Evolutionary conservation across 2,113 vertebrate species (phyloP).

Genomic region (Erpornis zantholeuca): DNA sequence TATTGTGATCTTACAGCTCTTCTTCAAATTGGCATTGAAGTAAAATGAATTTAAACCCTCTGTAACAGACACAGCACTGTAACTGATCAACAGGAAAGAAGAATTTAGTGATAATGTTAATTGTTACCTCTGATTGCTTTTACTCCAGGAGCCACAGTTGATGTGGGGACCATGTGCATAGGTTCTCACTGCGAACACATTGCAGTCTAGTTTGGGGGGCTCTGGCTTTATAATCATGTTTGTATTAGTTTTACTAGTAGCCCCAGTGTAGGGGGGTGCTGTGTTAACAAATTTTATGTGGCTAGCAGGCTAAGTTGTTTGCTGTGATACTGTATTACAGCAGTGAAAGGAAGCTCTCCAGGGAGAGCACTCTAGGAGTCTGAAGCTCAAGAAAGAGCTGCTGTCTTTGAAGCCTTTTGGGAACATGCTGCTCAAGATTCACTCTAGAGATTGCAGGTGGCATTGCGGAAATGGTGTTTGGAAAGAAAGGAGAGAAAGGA

Average conservation of each 20-base stretch:
- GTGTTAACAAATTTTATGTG: background rate
- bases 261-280: background rate
- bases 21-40: background rate
- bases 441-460: background rate
- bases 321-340: background rate
- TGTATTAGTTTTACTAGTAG: background rate
- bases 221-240: background rate
- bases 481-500: background rate
- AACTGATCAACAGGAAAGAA: background rate
- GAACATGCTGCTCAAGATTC: background rate
- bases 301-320: background rate
- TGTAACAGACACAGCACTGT: background rate
- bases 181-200: background rate
- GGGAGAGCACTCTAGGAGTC: background rate
- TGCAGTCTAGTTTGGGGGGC: background rate
- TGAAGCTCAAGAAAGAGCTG: background rate
- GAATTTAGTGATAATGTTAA: background rate
- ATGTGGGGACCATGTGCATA: background rate
- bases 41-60: background rate
- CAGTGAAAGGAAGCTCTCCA: background rate
- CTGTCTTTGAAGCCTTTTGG: background rate
- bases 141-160: background rate
- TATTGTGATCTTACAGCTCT: background rate
- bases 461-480: background rate
- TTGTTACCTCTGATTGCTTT: background rate